Base-by-base conservation (phyloP, 2,113 vertebrate species). In the Mixornis gularis region DNA sequence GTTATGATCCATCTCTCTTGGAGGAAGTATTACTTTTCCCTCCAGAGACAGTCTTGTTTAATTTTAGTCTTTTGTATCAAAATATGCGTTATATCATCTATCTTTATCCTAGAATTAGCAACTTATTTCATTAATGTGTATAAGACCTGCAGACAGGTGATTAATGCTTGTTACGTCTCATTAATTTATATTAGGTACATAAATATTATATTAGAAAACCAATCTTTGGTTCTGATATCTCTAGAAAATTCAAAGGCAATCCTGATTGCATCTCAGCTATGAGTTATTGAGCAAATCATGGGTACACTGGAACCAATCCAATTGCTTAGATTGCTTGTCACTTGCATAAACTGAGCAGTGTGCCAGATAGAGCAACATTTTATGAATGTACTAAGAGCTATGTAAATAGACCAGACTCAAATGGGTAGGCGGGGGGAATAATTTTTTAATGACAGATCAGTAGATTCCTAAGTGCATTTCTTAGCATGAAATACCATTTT, bases 361-460 rank as follows among this genome's bases (percentile, higher is more conserved):
- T 43, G 17, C 18, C 24, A 46, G 19, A n/a, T 14, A 68, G 17
- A 87, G 20, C 12, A 68, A 15, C 11, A 70, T 63, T 70, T 86
- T 55, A 48, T 68, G n/a, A 73, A 34, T 0, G 0, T 14, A 43
- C 22, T 58, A 53, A 83, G 6, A 17, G 17, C 10, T n/a, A 8
- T 7, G 1, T 38, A 80, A 65, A 52, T 9, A 63, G 2, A 63
- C 1, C 17, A 63, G 26, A 32, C 9, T 34, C 51, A 53, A 65
- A 56, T 10, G 3, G 19, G 27, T 7, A 13, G 12, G 3, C 12
- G 3, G 6, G 1, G 1, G 1, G 34, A 2, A 25, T 59, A 0
- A 36, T 49, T 59, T 89, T 76, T 81, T 30, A 74, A 17, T 25
- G 26, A 32, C 1, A 52, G 27, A n/a, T 21, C 21, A 52, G 13